Percentiles rank a stretch among this genome's conserved stretches.
Evolutionary conservation across 2,888 invertebrate species (phyloP).

Genomic region (Macrophya alboannulata): DNA sequence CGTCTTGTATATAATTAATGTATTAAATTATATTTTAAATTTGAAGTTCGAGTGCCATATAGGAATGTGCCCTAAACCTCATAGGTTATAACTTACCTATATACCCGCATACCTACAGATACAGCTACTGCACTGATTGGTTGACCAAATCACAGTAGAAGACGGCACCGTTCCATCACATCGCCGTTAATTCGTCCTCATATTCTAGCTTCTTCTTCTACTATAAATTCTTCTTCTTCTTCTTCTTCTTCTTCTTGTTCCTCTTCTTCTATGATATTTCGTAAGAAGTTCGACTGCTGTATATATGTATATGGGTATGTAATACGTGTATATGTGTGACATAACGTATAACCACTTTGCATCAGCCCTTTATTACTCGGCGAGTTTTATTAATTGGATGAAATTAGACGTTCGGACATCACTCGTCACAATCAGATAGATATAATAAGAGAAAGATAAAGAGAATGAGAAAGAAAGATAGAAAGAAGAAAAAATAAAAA

Average conservation of each 20-base stretch:
- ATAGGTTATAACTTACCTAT: not conserved
- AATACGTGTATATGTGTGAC: not conserved
- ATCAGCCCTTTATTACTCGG: not conserved
- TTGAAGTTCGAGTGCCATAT: conserved; percentile 60
- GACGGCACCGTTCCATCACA: not conserved
- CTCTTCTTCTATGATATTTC: not conserved
- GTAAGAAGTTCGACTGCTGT: not conserved
- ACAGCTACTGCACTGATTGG: conserved; percentile 1
- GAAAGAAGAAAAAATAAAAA: not conserved
- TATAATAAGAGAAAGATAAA: not conserved
- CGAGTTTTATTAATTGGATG: conserved; percentile 11
- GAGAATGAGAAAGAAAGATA: too few relatives aligned
- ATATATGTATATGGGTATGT: not conserved
- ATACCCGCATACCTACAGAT: not conserved
- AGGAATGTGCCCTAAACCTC: not conserved
- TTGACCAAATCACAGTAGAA: not conserved
- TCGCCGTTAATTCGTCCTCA: not conserved
- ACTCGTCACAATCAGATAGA: not conserved
- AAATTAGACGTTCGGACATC: not conserved
- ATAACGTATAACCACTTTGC: not conserved
- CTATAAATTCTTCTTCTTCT: not conserved
- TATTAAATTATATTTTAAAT: conserved; percentile 66
- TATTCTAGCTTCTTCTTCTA: not conserved
- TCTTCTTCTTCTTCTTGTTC: not conserved
- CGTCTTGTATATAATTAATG: conserved; percentile 64